Evolutionary conservation across 2,888 invertebrate species (phyloP).

Genomic region (Coremacera marginata): DNA sequence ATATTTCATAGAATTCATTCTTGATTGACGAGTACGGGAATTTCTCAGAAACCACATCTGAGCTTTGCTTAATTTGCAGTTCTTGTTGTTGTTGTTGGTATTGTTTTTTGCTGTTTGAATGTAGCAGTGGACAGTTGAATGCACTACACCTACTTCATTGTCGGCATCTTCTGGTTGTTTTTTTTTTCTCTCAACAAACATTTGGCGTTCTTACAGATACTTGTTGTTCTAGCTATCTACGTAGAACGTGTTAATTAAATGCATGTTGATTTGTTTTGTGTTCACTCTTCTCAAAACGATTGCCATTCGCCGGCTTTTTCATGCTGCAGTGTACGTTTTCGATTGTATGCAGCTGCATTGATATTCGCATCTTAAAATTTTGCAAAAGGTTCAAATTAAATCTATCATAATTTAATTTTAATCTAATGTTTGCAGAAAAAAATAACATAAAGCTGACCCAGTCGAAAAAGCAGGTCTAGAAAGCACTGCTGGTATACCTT

Average conservation of each 20-base stretch:
- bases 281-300: background rate
- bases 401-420: background rate
- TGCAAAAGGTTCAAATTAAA: background rate
- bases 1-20: background rate
- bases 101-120: background rate
- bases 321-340: background rate
- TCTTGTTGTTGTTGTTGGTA: background rate
- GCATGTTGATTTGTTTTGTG: background rate
- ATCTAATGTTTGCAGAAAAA: no score
- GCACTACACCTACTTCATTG: constrained; percentile 7
- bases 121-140: constrained; percentile 19
- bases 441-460: no score
- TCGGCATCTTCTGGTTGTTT: background rate
- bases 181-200: background rate
- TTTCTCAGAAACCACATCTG: background rate
- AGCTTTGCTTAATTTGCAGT: background rate
- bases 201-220: background rate
- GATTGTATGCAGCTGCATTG: constrained; percentile 1
- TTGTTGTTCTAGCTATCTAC: no score
- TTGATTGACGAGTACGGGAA: background rate
- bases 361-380: background rate
- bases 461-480: no score
- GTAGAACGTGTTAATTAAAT: background rate
- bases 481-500: no score
- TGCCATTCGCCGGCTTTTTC: background rate